Evolutionary conservation across 1,140 invertebrate genomes (phyloP).

Genomic region (Notospermus geniculatus): DNA sequence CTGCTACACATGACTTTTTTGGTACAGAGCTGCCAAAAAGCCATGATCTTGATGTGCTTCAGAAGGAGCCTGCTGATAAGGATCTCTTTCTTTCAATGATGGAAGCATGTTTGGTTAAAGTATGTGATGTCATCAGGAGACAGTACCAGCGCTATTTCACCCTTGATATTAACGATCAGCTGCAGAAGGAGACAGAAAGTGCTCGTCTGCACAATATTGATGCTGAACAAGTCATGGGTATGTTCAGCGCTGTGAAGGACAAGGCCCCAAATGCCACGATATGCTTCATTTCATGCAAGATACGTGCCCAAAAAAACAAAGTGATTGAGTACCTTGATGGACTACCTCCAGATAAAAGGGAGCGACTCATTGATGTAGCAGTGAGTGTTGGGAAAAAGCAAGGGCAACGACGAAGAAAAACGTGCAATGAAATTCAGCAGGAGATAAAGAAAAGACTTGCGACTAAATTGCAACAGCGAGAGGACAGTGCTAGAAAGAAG

Average conservation of each 20-base stretch:
- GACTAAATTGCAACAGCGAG: too few relatives aligned
- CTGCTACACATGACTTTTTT: neutral
- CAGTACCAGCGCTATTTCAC: constrained; percentile 21
- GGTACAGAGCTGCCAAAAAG: neutral
- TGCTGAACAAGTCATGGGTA: constrained; percentile 22
- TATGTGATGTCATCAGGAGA: constrained; percentile 12
- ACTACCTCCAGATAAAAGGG: neutral
- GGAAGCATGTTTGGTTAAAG: neutral
- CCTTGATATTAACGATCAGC: constrained; percentile 13
- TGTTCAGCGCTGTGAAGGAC: constrained; percentile 16
- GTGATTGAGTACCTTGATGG: constrained; percentile 9
- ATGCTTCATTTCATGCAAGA: constrained; percentile 13
- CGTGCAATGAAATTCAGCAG: too few relatives aligned
- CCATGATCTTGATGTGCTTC: neutral
- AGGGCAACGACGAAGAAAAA: neutral
- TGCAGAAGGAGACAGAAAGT: constrained; percentile 14
- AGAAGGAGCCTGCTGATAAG: neutral
- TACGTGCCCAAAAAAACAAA: constrained; percentile 19
- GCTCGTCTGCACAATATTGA: constrained; percentile 20
- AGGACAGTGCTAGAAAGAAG: too few relatives aligned
- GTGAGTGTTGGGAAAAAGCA: constrained; percentile 2
- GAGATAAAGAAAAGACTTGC: too few relatives aligned
- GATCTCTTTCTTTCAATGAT: too few relatives aligned
- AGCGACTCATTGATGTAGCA: constrained; percentile 1
- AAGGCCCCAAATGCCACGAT: constrained; percentile 21